These are phyloP conservation scores for Diachrysia chrysitis DNA, from an alignment of 2,888 invertebrate genomes.

Conservation along the genomic window DNA sequence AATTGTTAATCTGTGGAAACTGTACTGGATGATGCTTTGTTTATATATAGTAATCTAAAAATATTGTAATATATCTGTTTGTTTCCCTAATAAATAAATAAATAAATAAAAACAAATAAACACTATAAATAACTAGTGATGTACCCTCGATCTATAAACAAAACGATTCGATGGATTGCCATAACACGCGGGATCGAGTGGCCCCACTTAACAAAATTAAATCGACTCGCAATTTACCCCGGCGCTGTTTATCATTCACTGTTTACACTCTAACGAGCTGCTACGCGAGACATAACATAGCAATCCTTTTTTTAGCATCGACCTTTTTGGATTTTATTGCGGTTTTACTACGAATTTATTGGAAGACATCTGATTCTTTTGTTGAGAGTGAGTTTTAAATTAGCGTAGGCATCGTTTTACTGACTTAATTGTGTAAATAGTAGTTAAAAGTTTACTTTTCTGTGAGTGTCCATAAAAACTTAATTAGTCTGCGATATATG, in stretches of 20 bases:
- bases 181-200: constrained; percentile 38
- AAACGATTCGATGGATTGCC: constrained; percentile 42
- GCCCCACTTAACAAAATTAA: constrained; percentile 49
- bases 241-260: constrained; percentile 41
- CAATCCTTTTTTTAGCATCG: constrained; percentile 36
- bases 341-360: constrained; percentile 18
- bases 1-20: too few species aligned
- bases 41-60: too few species aligned
- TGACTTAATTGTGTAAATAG: neutral
- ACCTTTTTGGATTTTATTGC: constrained; percentile 26
- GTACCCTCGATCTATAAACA: constrained; percentile 33
- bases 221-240: constrained; percentile 45
- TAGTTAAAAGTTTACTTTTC: too few species aligned
- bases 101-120: neutral
- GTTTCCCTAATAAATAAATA: too few species aligned
- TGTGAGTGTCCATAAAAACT: too few species aligned
- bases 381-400: neutral
- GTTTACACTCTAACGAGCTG: constrained; percentile 49
- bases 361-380: neutral
- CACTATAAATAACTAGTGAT: constrained; percentile 16
- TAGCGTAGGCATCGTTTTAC: neutral
- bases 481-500: too few species aligned
- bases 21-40: too few species aligned
- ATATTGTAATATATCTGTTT: too few species aligned
- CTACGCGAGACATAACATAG: constrained; percentile 25